Percentiles rank a stretch among this genome's conserved stretches.
phyloP scores from a whole-genome alignment of 2,888 invertebrate genomes.

The Nephrotoma guestfalica region DNA sequence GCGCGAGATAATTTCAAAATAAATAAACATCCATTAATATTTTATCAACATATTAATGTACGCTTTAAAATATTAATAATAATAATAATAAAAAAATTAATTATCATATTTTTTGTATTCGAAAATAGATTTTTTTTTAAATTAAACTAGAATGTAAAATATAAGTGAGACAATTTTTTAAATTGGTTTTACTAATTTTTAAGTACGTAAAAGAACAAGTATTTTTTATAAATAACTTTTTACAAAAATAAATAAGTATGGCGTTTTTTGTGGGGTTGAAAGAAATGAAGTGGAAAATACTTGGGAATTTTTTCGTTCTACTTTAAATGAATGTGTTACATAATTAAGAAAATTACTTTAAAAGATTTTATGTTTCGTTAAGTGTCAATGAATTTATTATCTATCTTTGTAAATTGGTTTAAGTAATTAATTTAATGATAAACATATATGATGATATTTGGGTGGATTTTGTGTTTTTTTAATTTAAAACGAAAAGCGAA shows the following conservation, averaged over 20 bases:
- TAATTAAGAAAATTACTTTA: not conserved
- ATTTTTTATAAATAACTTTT: not conserved
- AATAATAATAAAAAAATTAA: not conserved
- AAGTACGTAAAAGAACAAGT: not conserved
- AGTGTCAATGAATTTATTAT: not conserved
- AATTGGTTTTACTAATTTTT: not conserved
- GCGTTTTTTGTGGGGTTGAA: not conserved
- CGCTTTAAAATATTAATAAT: not conserved
- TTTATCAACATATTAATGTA: not conserved
- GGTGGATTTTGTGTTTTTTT: not conserved
- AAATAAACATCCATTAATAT: not conserved
- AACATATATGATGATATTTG: not conserved
- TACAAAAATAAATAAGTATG: not conserved
- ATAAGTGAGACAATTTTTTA: not conserved
- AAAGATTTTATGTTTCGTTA: not conserved
- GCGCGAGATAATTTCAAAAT: not conserved
- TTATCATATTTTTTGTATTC: not conserved
- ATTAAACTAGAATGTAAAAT: not conserved
- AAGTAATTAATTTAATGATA: not conserved
- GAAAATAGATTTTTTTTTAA: not conserved
- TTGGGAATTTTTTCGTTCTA: not conserved
- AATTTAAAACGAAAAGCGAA: not conserved
- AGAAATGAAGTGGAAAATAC: not conserved
- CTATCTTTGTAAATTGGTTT: not conserved
- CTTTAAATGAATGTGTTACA: not conserved